These are phyloP conservation scores for Diplodus sargus DNA, from an alignment of 2,797 vertebrate species.

Conservation along the genomic window DNA sequence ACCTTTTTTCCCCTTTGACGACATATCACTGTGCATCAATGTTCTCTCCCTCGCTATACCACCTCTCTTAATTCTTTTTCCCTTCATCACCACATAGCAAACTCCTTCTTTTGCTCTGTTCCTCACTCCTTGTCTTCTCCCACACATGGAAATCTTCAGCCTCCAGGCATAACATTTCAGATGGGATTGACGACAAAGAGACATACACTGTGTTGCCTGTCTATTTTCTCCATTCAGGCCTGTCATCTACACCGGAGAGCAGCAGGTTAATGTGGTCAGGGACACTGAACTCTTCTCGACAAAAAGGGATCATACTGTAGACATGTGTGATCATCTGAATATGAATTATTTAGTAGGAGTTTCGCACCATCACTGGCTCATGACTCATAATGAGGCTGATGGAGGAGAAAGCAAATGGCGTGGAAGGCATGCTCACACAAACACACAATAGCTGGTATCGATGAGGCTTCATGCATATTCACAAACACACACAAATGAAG, in stretches of 20 bases:
- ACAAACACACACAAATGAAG: constrained; percentile 24
- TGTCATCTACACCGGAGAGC: constrained; percentile 51
- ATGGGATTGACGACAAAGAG: constrained; percentile 56
- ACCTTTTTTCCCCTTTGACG: constrained; percentile 68
- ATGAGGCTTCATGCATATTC: constrained; percentile 51
- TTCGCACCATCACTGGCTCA: constrained; percentile 67
- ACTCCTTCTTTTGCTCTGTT: neutral
- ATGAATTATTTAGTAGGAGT: constrained; percentile 57
- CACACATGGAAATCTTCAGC: constrained; percentile 42
- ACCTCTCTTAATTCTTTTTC: constrained; percentile 41
- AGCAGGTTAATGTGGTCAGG: constrained; percentile 55
- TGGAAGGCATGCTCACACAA: neutral
- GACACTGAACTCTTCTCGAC: constrained; percentile 47
- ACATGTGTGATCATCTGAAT: constrained; percentile 57
- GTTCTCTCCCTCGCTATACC: constrained; percentile 13
- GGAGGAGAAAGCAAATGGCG: constrained; percentile 57
- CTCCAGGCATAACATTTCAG: constrained; percentile 60
- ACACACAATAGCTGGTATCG: constrained; percentile 27
- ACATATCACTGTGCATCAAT: constrained; percentile 51
- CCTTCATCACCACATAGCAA: constrained; percentile 16
- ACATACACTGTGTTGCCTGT: constrained; percentile 35
- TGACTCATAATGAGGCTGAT: constrained; percentile 70
- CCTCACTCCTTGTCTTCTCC: neutral
- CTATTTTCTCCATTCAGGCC: constrained; percentile 46
- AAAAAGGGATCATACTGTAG: constrained; percentile 41